Evolutionary conservation across 2,113 vertebrate species (phyloP).

Genomic region (Nycticorax nycticorax): DNA sequence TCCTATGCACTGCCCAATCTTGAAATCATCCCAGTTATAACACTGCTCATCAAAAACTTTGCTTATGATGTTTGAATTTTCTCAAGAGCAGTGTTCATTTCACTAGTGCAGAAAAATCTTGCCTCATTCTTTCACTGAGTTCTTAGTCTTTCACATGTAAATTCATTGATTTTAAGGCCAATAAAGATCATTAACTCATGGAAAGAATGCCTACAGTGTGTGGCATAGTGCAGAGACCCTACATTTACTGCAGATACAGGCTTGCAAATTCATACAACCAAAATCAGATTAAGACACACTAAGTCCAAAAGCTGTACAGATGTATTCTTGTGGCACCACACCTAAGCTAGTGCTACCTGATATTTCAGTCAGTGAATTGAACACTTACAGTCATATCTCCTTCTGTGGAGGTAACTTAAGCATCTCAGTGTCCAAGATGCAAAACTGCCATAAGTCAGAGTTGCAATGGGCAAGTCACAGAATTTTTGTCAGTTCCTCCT

Average conservation of each 20-base stretch:
- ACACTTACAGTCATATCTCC: not conserved
- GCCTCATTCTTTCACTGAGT: not conserved
- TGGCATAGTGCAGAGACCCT: not conserved
- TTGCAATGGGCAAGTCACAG: not conserved
- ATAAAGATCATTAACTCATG: not conserved
- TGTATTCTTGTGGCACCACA: not conserved
- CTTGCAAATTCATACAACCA: not conserved
- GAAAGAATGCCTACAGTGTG: not conserved
- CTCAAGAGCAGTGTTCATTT: not conserved
- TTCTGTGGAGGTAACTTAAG: not conserved
- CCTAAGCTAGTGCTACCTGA: not conserved
- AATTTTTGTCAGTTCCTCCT: not conserved
- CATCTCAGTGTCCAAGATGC: not conserved
- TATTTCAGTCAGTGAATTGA: not conserved
- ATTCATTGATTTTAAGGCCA: not conserved
- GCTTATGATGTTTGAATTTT: not conserved
- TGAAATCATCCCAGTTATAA: not conserved
- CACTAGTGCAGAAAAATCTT: not conserved
- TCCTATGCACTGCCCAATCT: not conserved
- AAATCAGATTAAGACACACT: not conserved
- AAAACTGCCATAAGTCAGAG: not conserved
- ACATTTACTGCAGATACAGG: not conserved
- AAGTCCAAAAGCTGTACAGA: not conserved
- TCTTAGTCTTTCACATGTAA: not conserved
- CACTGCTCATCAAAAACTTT: not conserved